Evolutionary conservation across 2,113 vertebrate species (phyloP).

Genomic region (Salvelinus alpinus): DNA sequence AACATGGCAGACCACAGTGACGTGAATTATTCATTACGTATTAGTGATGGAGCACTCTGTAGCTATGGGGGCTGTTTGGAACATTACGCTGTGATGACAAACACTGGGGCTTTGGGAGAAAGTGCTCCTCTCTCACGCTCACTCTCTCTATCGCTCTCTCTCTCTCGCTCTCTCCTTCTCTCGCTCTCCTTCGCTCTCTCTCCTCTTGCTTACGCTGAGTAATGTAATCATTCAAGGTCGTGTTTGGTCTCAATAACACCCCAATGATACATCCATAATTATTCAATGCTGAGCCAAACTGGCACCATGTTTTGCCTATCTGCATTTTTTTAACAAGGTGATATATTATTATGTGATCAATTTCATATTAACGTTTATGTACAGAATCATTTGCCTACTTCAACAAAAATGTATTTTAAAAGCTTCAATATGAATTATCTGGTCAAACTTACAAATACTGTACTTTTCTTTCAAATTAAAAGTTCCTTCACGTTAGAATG

Average conservation of each 20-base stretch:
- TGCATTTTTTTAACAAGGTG: conserved; percentile 16
- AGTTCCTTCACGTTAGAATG: conserved; percentile 42
- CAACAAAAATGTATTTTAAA: conserved; percentile 44
- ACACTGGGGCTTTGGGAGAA: conserved; percentile 4
- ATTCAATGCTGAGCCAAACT: conserved; percentile 32
- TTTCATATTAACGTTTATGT: conserved; percentile 45
- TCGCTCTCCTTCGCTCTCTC: not conserved
- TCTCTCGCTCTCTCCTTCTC: not conserved
- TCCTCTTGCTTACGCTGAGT: conserved; percentile 31
- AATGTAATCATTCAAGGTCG: conserved; percentile 35
- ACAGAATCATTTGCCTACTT: conserved; percentile 49
- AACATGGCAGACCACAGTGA: conserved; percentile 6
- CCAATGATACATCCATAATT: conserved; percentile 47
- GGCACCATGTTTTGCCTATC: conserved; percentile 14
- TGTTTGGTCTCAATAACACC: conserved; percentile 36
- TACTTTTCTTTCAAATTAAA: conserved; percentile 55
- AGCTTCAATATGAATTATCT: conserved; percentile 44
- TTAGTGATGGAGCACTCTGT: conserved; percentile 6
- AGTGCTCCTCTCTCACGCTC: not conserved
- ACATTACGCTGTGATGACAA: conserved; percentile 19
- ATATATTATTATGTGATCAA: conserved; percentile 35
- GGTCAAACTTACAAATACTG: conserved; percentile 44
- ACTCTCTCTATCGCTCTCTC: not conserved
- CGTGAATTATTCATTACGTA: conserved; percentile 15
- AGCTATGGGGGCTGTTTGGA: conserved; percentile 13